Base-by-base conservation (phyloP, 1,140 invertebrate genomes). In the Ooceraea biroi region DNA sequence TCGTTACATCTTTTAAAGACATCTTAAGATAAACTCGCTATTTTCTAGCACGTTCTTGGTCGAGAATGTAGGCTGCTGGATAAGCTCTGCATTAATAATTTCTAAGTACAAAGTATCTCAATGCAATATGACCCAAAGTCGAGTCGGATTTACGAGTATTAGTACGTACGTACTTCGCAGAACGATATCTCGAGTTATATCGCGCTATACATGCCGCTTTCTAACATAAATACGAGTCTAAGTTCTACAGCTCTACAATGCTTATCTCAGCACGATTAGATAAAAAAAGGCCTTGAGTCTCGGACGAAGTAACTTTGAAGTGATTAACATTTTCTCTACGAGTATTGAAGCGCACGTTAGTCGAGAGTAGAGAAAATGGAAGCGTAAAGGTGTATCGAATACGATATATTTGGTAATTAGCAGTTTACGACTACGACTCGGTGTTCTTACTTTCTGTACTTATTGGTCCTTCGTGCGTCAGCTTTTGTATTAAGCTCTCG, bases 401-500 rank as follows among this genome's bases (percentile, higher is more conserved):
- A 71, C n/a, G n/a, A n/a, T n/a, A n/a, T n/a, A 74, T 68, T 82
- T 27, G 36, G 12, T 3, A 36, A 3, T 36, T 36, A 36, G 7
- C 7, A 63, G n/a, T 65, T 46, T 44, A 57, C 22, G 25, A 78
- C 57, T 61, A 88, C 48, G 69, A 27, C 19, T 85, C 36, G 0
- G 17, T 68, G 1, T 88, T 77, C 41, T 74, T 50, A 58, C 63
- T 77, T 52, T 85, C 60, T 44, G 66, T 72, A 61, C 72, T 68
- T 41, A 48, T 36, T 41, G 85, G 50, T 66, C 76, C 61, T 65
- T 66, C 58, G 0, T 63, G 93, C 17, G 95, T 94, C 89, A 98
- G 95, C 92, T 97, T 97, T 60, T 97, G 95, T 87, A 99, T 97
- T 90, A 99, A 96, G 87, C 96, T 96, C 82, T 97, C 96, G 86